Evolutionary conservation across 2,113 vertebrate species (phyloP), one percentile per base, ranked within the genome.

Genomic region (Nesogale talazaci): DNA sequence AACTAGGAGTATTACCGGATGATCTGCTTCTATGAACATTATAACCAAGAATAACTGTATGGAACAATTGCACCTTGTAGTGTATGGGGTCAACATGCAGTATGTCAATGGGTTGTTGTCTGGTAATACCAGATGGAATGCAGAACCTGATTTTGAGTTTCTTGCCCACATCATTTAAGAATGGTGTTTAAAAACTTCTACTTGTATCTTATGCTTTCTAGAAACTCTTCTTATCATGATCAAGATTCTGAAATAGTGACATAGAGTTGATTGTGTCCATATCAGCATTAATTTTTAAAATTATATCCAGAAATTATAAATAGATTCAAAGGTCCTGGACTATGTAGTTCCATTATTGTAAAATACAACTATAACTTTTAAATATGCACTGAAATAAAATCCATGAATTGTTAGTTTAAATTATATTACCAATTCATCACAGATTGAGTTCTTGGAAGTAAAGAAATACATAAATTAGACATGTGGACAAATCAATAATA

Each of bases 321-420:
- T n/a, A 9, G 40, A 52, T 67, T 65, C 63, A 80, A 61, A 92
- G 3, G 46, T 86, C 78, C 7, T 25, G 20, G 0, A 74, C 82
- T 14, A 15, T 87, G 81, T 80, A 11, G 76, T 31, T 23, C 22
- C 52, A 56, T 40, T 86, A 88, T 52, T 46, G 76, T 86, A 22
- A 83, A 74, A 78, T 70, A 70, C 20, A 76, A 72, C 3, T 61
- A 7, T 69, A 76, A 79, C 65, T 75, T 94, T 93, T 80, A 89
- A 87, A 1, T 65, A 70, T 42, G 34, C 1, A 42, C 16, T 83
- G 81, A 40, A 78, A 56, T 65, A 25, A 25, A 67, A 3, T 31
- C 1, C 2, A 81, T 63, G 31, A 22, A 34, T 69, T 22, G 4
- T 42, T 17, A 38, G 4, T 31, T 93, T 67, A 57, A 70, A 42